Conservation (phyloP, 1,140 invertebrate species). For the Drosophila bocqueti region DNA sequence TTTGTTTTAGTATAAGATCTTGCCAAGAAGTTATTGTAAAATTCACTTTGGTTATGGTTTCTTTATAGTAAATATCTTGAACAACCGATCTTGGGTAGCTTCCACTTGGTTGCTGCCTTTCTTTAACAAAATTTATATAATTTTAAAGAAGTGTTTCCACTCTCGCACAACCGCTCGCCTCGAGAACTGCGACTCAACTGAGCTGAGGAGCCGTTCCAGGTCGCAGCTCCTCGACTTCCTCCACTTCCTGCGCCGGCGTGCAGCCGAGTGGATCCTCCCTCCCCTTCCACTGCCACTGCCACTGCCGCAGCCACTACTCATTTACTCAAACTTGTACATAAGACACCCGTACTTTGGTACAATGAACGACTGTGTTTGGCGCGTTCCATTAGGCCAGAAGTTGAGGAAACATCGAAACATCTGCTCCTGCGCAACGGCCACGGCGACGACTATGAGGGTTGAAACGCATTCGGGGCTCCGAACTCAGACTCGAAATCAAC, state of each 20-base stretch:
- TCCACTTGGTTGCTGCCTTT: background rate
- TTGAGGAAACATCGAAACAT: slow-evolving; percentile 60
- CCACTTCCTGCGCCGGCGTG: slow-evolving; percentile 76
- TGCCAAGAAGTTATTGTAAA: background rate
- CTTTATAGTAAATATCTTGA: background rate
- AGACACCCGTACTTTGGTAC: slow-evolving; percentile 65
- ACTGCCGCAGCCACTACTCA: slow-evolving; percentile 37
- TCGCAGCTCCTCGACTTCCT: slow-evolving; percentile 63
- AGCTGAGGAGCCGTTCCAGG: slow-evolving; percentile 36
- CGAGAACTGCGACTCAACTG: slow-evolving; percentile 71
- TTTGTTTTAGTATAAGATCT: background rate
- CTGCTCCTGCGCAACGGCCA: slow-evolving; percentile 62
- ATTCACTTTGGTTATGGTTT: background rate
- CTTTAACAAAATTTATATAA: background rate
- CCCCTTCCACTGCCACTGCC: slow-evolving; percentile 14
- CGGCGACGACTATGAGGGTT: slow-evolving; percentile 51
- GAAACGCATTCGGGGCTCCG: slow-evolving; percentile 54
- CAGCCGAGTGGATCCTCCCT: slow-evolving; percentile 76
- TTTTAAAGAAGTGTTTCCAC: background rate
- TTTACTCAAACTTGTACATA: slow-evolving; percentile 42
- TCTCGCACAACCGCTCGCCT: slow-evolving; percentile 39
- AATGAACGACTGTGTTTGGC: slow-evolving; percentile 66
- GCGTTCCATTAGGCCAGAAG: slow-evolving; percentile 70
- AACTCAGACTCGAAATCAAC: slow-evolving; percentile 14
- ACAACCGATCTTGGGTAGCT: background rate